Evolutionary conservation across 2,888 invertebrate genomes (phyloP), one percentile per base, ranked within the genome.

Genomic region (Noctua pronuba): DNA sequence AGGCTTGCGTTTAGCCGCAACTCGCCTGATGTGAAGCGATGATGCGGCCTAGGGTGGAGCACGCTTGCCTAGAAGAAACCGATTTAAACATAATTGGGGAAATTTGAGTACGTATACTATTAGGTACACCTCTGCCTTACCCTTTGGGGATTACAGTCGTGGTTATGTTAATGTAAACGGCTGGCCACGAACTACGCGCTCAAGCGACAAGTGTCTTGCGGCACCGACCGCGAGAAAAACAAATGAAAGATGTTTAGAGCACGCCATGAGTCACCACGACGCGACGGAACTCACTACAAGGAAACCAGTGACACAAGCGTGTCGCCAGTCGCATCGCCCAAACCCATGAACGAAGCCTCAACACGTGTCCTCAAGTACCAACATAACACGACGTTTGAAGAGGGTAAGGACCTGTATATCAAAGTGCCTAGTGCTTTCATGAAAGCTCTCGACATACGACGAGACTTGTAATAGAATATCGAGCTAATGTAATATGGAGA

Each of bases 391-490:
- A 55, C 55, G 41, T 55, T 35, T 68, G 67, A 55, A 75, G 52
- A 31, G 66, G 70, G 52, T 67, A 67, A 21, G 72, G 58, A 49
- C 38, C 75, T 13, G 28, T 73, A 77, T 68, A n/a, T 65, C 55
- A 38, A 28, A 76, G 70, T 52, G 24, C 46, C 21, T 52, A 73
- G 60, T 58, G 64, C 68, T 83, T 64, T 70, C 55, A 73, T 58
- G 65, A 75, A 73, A 70, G 38, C 72, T 70, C 65, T 81, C 58
- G 35, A 69, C 60, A 66, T 69, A 66, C 31, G 52, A 13, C n/a
- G 18, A 18, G 38, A 75, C 64, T 73, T 80, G 76, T 67, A 78
- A 84, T 67, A 77, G 65, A 70, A 81, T 84, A 81, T 81, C 18
- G 52, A 64, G 66, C 13, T 80, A 62, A 83, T 77, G 49, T 77